These are phyloP conservation scores for Brachyhypopomus gauderio DNA, from an alignment of 2,113 vertebrate species.

Conservation along the genomic window DNA sequence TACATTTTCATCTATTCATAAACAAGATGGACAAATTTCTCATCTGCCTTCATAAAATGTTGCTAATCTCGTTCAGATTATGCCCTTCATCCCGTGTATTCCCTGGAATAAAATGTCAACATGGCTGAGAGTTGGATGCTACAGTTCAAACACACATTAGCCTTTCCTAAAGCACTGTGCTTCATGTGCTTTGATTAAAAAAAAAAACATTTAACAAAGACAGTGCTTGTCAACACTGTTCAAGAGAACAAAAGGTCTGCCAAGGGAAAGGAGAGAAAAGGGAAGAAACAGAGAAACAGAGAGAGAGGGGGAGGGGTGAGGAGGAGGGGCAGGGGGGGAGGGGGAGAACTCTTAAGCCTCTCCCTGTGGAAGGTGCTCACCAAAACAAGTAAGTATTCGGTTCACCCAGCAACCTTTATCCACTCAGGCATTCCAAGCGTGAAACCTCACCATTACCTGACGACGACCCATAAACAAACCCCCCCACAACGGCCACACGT, in stretches of 20 bases:
- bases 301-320: not conserved
- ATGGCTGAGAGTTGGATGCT: not conserved
- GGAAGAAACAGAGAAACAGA: not conserved
- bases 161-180: not conserved
- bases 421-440: slow-evolving; percentile 23
- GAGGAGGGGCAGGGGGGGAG: not conserved
- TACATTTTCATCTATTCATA: not conserved
- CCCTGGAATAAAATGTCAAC: not conserved
- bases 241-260: not conserved
- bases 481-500: slow-evolving; percentile 13
- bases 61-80: too few species aligned
- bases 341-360: not conserved
- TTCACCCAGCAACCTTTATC: slow-evolving; percentile 37
- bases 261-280: not conserved
- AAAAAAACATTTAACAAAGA: slow-evolving; percentile 8
- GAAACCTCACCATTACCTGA: slow-evolving; percentile 34
- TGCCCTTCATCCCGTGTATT: too few species aligned
- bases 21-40: not conserved
- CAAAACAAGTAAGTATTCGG: slow-evolving; percentile 5
- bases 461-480: slow-evolving; percentile 19
- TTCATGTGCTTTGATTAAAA: not conserved
- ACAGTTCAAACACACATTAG: not conserved
- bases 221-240: not conserved
- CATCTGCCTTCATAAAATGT: not conserved
- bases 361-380: not conserved